Conservation (phyloP, 1,140 invertebrate genomes). For the Leptinotarsa undecemlineata region DNA sequence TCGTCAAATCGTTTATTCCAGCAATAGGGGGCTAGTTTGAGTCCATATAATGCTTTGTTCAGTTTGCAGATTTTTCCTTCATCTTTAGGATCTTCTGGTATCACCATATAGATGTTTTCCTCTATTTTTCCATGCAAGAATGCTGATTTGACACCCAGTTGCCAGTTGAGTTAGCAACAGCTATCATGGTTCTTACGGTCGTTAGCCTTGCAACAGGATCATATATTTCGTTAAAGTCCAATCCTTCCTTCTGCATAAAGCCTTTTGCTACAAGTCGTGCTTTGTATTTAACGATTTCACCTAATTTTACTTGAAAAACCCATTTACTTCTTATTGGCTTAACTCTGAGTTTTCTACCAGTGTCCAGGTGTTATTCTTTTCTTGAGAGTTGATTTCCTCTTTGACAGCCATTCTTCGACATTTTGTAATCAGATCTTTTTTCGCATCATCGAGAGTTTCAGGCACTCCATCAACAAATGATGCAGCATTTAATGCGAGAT, state of each 20-base stretch:
- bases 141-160: slow-evolving; percentile 49
- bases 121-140: slow-evolving; percentile 40
- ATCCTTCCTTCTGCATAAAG: too few relatives aligned
- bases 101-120: slow-evolving; percentile 41
- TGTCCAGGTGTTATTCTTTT: slow-evolving; percentile 51
- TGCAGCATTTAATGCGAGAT: neutral
- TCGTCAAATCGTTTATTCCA: slow-evolving; percentile 48
- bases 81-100: slow-evolving; percentile 32
- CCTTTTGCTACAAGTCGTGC: too few relatives aligned
- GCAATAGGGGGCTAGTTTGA: slow-evolving; percentile 50
- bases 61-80: slow-evolving; percentile 34
- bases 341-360: slow-evolving; percentile 24
- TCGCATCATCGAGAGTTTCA: slow-evolving; percentile 18
- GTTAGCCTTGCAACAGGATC: slow-evolving; percentile 48
- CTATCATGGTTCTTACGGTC: slow-evolving; percentile 47
- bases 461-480: neutral
- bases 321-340: slow-evolving; percentile 45
- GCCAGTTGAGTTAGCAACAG: slow-evolving; percentile 38
- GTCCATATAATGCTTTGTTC: slow-evolving; percentile 50
- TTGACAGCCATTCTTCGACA: slow-evolving; percentile 47
- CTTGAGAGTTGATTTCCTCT: slow-evolving; percentile 45
- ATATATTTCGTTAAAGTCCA: slow-evolving; percentile 53
- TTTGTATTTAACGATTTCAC: slow-evolving; percentile 25
- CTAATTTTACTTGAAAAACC: slow-evolving; percentile 52
- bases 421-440: slow-evolving; percentile 1